Evolutionary conservation across 2,797 vertebrate genomes (phyloP), one percentile per base, ranked within the genome.

Genomic region (Tenualosa thibaudeaui): DNA sequence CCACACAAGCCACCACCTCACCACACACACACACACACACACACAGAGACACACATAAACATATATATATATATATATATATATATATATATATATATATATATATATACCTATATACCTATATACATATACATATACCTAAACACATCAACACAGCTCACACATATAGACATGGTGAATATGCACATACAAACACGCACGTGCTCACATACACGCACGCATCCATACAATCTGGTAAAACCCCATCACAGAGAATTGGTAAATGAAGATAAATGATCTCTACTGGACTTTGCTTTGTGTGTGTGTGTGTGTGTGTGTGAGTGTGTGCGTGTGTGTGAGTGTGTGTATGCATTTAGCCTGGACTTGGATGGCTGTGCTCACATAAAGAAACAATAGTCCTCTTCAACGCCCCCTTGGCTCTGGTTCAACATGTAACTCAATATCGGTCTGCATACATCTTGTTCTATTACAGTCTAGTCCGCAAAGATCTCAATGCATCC

Each of bases 301-400:
- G 24, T 65, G 24, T 65, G 60, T 65, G 60, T 65, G 60, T 65
- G 60, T 65, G 60, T 65, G 60, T 65, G 60, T 65, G n/a, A 31
- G 60, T 65, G 26, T 31, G 26, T 65, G n/a, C 13, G 60, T 24
- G 60, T 31, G 26, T 26, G 24, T 65, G 60, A 26, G 60, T 65
- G 62, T 65, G 8, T 10, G 24, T 26, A 12, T 65, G n/a, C 22
- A 31, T 65, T 26, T 31, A 65, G 24, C 24, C 62, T 31, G 24
- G 68, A 37, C 68, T 5, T 19, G 68, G 13, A 40, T 75, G 31
- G 68, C 40, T 75, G 68, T 10, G 24, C 17, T 75, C 37, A 12
- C 37, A 75, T 75, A 40, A 40, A 75, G 68, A 75, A 75, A 75
- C 68, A 75, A 75, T 75, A 75, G 68, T 26, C 24, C 68, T 75